A percentile compares a stretch with the other conserved stretches of the same genome.
phyloP scores from a whole-genome alignment of 2,888 invertebrate genomes.

The Drosophila greeni region DNA sequence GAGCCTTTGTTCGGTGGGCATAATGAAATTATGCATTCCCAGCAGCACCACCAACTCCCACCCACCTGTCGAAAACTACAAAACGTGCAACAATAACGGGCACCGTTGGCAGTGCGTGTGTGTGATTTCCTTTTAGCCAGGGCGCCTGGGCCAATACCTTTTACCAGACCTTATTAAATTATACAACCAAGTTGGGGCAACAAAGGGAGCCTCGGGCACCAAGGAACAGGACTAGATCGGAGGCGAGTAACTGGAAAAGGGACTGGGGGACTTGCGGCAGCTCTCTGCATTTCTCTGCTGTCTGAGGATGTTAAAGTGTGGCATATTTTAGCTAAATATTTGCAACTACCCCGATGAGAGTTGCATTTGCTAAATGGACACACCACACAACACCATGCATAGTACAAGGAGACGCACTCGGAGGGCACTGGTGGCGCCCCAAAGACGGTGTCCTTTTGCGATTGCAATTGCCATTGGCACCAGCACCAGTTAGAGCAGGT shows the following conservation, averaged over 20 bases:
- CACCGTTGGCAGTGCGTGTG: conserved; percentile 18
- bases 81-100: conserved; percentile 54
- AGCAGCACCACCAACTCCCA: conserved; percentile 22
- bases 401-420: conserved; percentile 16
- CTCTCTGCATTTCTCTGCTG: conserved; percentile 35
- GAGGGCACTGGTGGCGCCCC: conserved; percentile 27
- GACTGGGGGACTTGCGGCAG: conserved; percentile 1
- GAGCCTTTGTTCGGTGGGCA: conserved; percentile 38
- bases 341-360: conserved; percentile 53
- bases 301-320: conserved; percentile 56
- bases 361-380: conserved; percentile 44
- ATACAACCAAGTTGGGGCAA: conserved; percentile 49
- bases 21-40: conserved; percentile 57
- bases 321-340: conserved; percentile 67
- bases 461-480: conserved; percentile 37
- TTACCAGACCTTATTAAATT: conserved; percentile 66
- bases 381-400: conserved; percentile 11
- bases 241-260: background rate
- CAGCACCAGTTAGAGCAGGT: conserved; percentile 46
- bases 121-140: conserved; percentile 39
- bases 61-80: conserved; percentile 65
- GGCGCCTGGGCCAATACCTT: conserved; percentile 51
- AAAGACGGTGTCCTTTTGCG: conserved; percentile 34
- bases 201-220: conserved; percentile 34
- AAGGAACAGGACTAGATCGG: conserved; percentile 2